Conservation (phyloP, 2,888 invertebrate genomes). For the Prosapia bicincta region DNA sequence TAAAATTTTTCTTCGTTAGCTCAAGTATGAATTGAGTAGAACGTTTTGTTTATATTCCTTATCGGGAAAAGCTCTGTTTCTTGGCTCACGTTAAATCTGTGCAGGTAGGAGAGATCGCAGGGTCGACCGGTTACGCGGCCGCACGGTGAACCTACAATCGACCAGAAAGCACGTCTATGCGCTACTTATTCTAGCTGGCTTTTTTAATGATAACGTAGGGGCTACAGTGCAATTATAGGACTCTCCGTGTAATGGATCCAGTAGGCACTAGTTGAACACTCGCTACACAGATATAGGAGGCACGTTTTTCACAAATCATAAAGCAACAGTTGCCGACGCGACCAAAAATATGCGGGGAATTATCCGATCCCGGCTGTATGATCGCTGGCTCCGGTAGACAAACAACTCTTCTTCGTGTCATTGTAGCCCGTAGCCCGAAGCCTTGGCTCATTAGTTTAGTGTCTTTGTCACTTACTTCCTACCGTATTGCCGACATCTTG, state of each 20-base stretch:
- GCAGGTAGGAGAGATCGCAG: no score
- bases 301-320: constrained; percentile 32
- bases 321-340: constrained; percentile 15
- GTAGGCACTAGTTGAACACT: constrained; percentile 27
- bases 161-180: constrained; percentile 12
- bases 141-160: background rate
- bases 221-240: constrained; percentile 12
- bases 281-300: constrained; percentile 8
- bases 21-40: no score
- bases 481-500: no score
- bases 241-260: constrained; percentile 29
- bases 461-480: no score
- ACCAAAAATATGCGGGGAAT: constrained; percentile 2
- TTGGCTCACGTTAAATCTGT: no score
- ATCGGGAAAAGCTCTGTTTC: no score
- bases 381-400: background rate
- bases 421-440: no score
- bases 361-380: background rate
- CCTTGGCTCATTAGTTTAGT: no score
- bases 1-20: no score
- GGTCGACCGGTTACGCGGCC: background rate
- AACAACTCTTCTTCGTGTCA: background rate
- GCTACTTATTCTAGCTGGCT: constrained; percentile 17
- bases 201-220: constrained; percentile 28
- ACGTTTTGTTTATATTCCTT: no score